Evolutionary conservation across 2,113 vertebrate genomes (phyloP), one percentile per base, ranked within the genome.

Genomic region (Strigops habroptila): DNA sequence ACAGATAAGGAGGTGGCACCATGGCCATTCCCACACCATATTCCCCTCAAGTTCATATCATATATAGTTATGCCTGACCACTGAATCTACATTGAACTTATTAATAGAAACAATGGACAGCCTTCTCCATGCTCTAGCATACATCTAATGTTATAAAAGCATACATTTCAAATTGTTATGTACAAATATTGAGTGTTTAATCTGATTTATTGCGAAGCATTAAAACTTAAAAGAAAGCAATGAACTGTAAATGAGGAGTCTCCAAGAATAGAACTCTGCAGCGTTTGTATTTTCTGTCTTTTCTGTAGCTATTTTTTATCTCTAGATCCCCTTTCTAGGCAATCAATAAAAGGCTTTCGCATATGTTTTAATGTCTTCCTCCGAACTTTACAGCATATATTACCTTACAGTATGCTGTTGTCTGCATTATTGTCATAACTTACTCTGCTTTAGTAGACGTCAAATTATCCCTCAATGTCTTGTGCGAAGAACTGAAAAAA

Each of bases 381-480:
- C n/a, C 18, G 15, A 95, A 90, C n/a, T 93, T 88, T 75, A 85
- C 67, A 77, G 79, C 70, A 73, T 55, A 48, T 28, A 84, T 91
- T 92, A 82, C 10, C 70, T 94, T 71, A 62, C 39, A 89, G 37
- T 44, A 67, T 82, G 70, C 53, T 85, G 59, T 44, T 65, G 7
- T 52, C 97, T 97, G 55, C 51, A 83, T 86, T 93, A 85, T 65
- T 86, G 75, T 74, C 82, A 41, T 57, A 92, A 93, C 68, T 91
- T 67, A 90, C 84, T 75, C 78, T 87, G 25, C 48, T 90, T 95
- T 79, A 94, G 67, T 81, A 91, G 57, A 92, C 69, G 65, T 59
- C 79, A 84, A 96, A 96, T 95, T 95, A 91, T 90, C 90, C 57
- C 86, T 88, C 62, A 76, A 59, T 69, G 25, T 44, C 75, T 77